Evolutionary conservation across 2,888 invertebrate species (phyloP).

Genomic region (Cryptocheilus praepositus): DNA sequence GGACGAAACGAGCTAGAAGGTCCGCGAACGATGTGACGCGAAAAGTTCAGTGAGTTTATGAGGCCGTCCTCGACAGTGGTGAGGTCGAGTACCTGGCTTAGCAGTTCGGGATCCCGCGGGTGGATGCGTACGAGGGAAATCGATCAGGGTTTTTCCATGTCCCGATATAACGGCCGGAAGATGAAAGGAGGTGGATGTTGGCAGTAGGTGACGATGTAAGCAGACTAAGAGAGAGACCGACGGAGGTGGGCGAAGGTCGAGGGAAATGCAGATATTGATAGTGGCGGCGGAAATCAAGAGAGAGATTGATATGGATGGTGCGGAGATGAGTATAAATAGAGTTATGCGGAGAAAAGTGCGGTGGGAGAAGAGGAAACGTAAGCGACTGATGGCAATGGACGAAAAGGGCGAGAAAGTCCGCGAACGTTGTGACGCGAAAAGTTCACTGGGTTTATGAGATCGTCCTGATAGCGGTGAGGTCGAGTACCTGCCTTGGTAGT

Average conservation of each 20-base stretch:
- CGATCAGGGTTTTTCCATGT: no score
- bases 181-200: no score
- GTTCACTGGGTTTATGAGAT: slow-evolving; percentile 3
- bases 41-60: slow-evolving; percentile 2
- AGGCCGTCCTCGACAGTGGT: neutral
- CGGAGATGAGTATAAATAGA: no score
- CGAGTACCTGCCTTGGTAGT: neutral
- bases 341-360: no score
- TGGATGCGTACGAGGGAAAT: neutral
- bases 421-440: slow-evolving; percentile 3
- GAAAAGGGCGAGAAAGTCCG: neutral
- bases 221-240: no score
- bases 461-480: neutral
- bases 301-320: no score
- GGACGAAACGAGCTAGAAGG: neutral
- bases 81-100: neutral
- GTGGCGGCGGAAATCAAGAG: no score
- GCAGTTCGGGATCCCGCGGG: neutral
- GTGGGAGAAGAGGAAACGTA: neutral
- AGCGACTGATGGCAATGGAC: neutral
- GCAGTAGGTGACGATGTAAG: no score
- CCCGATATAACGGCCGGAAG: no score
- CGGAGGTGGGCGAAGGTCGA: no score
- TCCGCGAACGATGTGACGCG: neutral
- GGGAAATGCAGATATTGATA: no score